Conservation (phyloP, 2,797 vertebrate genomes). For the Falco cherrug region DNA sequence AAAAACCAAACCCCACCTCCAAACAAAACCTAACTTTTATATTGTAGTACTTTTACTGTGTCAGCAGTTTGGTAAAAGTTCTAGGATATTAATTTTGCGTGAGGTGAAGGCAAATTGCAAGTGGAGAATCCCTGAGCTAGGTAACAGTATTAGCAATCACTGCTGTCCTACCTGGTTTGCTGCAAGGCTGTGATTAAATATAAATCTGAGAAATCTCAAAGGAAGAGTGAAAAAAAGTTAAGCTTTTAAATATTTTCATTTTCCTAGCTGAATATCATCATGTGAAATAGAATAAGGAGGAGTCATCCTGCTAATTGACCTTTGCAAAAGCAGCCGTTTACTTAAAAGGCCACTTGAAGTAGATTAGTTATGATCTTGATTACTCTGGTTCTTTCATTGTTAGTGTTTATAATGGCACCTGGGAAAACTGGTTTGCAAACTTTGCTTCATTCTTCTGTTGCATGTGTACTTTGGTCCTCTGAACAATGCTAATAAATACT, state of each 20-base stretch:
- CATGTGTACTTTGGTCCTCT: background rate
- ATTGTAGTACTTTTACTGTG: background rate
- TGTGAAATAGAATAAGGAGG: background rate
- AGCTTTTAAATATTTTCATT: conserved; percentile 12
- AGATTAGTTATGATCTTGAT: background rate
- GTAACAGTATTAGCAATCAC: background rate
- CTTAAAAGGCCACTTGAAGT: conserved; percentile 14
- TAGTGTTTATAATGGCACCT: background rate
- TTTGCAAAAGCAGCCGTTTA: conserved; percentile 12
- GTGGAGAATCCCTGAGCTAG: background rate
- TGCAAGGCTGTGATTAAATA: background rate
- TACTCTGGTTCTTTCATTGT: background rate
- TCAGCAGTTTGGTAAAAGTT: background rate
- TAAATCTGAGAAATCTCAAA: conserved; percentile 33
- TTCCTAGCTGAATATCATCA: background rate
- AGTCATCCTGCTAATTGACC: background rate
- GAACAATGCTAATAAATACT: background rate
- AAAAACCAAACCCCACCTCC: no score
- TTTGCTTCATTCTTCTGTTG: background rate
- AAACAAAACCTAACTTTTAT: background rate
- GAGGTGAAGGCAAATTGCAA: background rate
- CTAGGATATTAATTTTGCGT: background rate
- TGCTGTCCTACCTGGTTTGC: background rate
- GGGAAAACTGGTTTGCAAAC: conserved; percentile 27
- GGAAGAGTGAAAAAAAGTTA: background rate